Evolutionary conservation across 1,140 invertebrate species (phyloP).

Genomic region (Dysdera silvatica): DNA sequence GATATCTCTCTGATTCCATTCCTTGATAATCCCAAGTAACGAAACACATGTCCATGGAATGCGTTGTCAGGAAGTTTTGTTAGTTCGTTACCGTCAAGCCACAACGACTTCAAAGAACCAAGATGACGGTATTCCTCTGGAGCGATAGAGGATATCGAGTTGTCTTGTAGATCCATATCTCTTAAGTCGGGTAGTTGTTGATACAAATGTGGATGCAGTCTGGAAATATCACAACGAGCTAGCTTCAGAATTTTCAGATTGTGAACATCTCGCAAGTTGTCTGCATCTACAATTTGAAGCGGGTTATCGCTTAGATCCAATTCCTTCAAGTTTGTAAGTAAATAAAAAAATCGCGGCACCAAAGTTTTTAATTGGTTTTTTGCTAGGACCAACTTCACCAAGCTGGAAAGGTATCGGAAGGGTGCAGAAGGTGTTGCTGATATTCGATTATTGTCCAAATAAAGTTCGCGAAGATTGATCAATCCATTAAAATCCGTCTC

Average conservation of each 20-base stretch:
- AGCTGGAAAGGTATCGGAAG: constrained; percentile 57
- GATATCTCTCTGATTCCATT: constrained; percentile 65
- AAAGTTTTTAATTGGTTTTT: constrained; percentile 61
- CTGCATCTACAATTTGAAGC: constrained; percentile 61
- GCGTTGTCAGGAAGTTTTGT: constrained; percentile 59
- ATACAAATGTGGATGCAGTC: constrained; percentile 36
- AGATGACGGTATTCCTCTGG: constrained; percentile 45
- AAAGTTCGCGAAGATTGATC: constrained; percentile 43
- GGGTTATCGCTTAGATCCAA: constrained; percentile 68
- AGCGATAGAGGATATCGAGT: constrained; percentile 59
- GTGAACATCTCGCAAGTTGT: constrained; percentile 35
- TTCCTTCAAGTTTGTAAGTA: constrained; percentile 55
- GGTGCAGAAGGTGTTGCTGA: constrained; percentile 55
- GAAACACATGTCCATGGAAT: constrained; percentile 53
- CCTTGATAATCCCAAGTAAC: constrained; percentile 52
- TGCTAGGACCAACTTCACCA: constrained; percentile 59
- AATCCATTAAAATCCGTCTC: constrained; percentile 46
- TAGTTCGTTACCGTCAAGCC: constrained; percentile 66
- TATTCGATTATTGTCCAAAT: constrained; percentile 49
- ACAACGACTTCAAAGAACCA: constrained; percentile 53
- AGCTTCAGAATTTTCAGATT: constrained; percentile 59
- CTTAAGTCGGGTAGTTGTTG: constrained; percentile 32
- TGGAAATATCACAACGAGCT: constrained; percentile 31
- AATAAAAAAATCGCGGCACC: constrained; percentile 58
- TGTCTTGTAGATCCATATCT: constrained; percentile 48